These are phyloP conservation scores for Rotaria magnacalcarata DNA, from an alignment of 2,888 invertebrate genomes.

Conservation along the genomic window DNA sequence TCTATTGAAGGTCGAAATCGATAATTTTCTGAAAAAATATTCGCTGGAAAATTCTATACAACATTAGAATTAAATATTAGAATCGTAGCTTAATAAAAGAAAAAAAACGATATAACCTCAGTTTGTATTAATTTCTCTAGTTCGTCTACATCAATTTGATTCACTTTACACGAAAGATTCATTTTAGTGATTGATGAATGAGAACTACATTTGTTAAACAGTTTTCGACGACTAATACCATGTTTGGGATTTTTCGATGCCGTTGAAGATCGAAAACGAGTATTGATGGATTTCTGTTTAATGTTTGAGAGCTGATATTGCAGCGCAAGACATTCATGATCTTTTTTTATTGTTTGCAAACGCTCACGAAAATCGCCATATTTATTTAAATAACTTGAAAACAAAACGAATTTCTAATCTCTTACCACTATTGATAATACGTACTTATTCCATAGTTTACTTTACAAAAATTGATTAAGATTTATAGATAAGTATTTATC, in stretches of 20 bases:
- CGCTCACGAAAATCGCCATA: slow-evolving; percentile 15
- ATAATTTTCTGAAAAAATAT: not conserved
- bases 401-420: too few species aligned
- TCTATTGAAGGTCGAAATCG: not conserved
- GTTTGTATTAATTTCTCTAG: not conserved
- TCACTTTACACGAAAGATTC: not conserved
- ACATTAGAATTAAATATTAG: not conserved
- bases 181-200: too few species aligned
- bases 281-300: not conserved
- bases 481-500: not conserved
- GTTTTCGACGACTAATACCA: not conserved
- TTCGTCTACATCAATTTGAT: not conserved
- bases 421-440: not conserved
- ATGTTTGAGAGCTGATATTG: not conserved
- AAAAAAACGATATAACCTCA: not conserved
- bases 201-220: not conserved
- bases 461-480: not conserved
- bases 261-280: not conserved
- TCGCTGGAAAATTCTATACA: not conserved
- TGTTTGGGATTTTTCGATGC: not conserved
- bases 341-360: not conserved
- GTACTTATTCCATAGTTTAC: not conserved
- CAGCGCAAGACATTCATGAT: not conserved
- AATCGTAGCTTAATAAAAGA: too few species aligned
- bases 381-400: not conserved